Evolutionary conservation across 1,140 invertebrate genomes (phyloP).

Genomic region (Euwallacea similis): DNA sequence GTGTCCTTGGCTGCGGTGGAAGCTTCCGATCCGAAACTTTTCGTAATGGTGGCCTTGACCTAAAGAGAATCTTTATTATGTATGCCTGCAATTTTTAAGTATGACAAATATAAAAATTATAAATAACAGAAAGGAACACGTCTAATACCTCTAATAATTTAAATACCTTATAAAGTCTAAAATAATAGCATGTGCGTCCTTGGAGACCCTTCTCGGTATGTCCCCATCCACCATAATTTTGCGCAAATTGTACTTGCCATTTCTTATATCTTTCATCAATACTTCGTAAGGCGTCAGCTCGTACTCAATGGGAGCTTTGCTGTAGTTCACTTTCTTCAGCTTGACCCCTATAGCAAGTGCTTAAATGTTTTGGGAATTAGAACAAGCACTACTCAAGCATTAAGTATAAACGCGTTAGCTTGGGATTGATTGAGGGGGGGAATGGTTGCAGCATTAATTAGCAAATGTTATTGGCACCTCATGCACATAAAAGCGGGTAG

Average conservation of each 20-base stretch:
- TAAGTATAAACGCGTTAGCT: neutral
- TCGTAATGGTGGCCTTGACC: slow-evolving; percentile 89
- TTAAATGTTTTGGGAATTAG: slow-evolving; percentile 44
- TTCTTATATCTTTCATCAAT: slow-evolving; percentile 93
- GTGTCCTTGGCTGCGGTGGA: slow-evolving; percentile 67
- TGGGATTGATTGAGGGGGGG: neutral
- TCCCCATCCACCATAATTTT: slow-evolving; percentile 82
- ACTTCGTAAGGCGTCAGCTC: slow-evolving; percentile 97
- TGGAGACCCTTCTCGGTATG: slow-evolving; percentile 81
- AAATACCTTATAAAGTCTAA: slow-evolving; percentile 81
- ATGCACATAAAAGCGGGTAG: neutral
- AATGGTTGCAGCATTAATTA: neutral
- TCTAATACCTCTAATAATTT: slow-evolving; percentile 5
- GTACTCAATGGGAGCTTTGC: slow-evolving; percentile 77
- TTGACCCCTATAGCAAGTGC: slow-evolving; percentile 67
- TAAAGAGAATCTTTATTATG: slow-evolving; percentile 38
- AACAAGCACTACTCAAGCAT: neutral
- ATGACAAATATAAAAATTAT: neutral
- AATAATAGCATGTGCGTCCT: slow-evolving; percentile 93
- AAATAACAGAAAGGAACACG: neutral
- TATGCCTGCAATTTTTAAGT: neutral
- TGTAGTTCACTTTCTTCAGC: slow-evolving; percentile 85
- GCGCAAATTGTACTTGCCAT: slow-evolving; percentile 79
- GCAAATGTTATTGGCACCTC: neutral
- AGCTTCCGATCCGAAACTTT: slow-evolving; percentile 90